A percentile compares a stretch with the other conserved stretches of the same genome.
phyloP scores from a whole-genome alignment of 2,113 vertebrate species.

The Neogobius melanostomus region DNA sequence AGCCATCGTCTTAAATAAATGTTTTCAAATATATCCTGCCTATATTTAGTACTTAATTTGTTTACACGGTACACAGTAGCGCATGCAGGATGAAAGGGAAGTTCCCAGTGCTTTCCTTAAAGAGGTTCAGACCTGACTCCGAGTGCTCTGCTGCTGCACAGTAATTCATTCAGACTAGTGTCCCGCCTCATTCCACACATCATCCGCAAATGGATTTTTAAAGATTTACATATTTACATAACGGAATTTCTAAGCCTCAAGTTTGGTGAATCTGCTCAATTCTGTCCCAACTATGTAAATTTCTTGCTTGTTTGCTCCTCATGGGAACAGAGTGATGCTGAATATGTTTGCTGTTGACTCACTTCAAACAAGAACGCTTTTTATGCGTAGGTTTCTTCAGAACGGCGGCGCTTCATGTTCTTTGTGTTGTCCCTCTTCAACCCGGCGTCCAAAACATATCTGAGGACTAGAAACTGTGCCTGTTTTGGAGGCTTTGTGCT shows the following conservation, averaged over 20 bases:
- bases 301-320: slow-evolving; percentile 46
- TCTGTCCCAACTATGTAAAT: slow-evolving; percentile 61
- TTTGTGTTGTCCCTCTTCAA: slow-evolving; percentile 42
- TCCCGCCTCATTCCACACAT: slow-evolving; percentile 63
- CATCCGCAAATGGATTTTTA: slow-evolving; percentile 67
- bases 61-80: slow-evolving; percentile 32
- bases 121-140: slow-evolving; percentile 47
- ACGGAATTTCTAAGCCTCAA: slow-evolving; percentile 64
- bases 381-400: slow-evolving; percentile 35
- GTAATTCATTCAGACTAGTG: slow-evolving; percentile 60
- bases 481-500: slow-evolving; percentile 41
- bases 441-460: slow-evolving; percentile 33
- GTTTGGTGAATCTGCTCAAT: slow-evolving; percentile 64
- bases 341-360: slow-evolving; percentile 56
- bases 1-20: slow-evolving; percentile 3
- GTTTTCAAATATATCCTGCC: slow-evolving; percentile 4
- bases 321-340: slow-evolving; percentile 46
- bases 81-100: slow-evolving; percentile 40
- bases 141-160: slow-evolving; percentile 41
- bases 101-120: slow-evolving; percentile 42
- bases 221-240: slow-evolving; percentile 75
- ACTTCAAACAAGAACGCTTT: slow-evolving; percentile 57
- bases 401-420: slow-evolving; percentile 26
- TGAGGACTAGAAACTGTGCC: slow-evolving; percentile 36
- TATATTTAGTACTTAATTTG: slow-evolving; percentile 6